Conservation (phyloP, 2,113 vertebrate genomes). For the Gallinago media region DNA sequence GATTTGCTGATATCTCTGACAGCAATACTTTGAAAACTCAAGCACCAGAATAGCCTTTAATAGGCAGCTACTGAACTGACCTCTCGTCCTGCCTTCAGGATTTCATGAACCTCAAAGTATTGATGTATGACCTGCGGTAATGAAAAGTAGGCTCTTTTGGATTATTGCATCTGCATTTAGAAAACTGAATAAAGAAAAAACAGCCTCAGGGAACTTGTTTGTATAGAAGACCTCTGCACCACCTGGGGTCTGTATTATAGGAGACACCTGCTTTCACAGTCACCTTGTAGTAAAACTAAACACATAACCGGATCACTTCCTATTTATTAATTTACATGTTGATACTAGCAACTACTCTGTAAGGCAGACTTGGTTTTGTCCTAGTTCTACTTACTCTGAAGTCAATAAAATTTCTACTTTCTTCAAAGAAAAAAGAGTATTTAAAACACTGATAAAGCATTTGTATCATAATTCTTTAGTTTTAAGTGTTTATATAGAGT, state of each 20-base stretch:
- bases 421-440: neutral
- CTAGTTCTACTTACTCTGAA: neutral
- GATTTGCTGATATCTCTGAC: neutral
- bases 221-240: neutral
- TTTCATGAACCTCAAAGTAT: neutral
- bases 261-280: neutral
- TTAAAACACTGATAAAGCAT: neutral
- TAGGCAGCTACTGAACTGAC: neutral
- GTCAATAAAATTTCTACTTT: neutral
- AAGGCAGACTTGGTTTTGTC: neutral
- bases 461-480: neutral
- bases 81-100: neutral
- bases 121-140: neutral
- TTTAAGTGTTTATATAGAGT: neutral
- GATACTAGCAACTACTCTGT: neutral
- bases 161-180: neutral
- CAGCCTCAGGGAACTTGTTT: neutral
- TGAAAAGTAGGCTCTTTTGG: neutral
- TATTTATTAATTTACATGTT: neutral
- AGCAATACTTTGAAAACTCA: neutral
- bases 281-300: neutral
- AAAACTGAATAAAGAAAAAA: neutral
- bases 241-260: neutral
- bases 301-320: neutral
- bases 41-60: neutral